These are phyloP conservation scores for Amniataba percoides DNA, from an alignment of 2,797 vertebrate species.

Conservation along the genomic window DNA sequence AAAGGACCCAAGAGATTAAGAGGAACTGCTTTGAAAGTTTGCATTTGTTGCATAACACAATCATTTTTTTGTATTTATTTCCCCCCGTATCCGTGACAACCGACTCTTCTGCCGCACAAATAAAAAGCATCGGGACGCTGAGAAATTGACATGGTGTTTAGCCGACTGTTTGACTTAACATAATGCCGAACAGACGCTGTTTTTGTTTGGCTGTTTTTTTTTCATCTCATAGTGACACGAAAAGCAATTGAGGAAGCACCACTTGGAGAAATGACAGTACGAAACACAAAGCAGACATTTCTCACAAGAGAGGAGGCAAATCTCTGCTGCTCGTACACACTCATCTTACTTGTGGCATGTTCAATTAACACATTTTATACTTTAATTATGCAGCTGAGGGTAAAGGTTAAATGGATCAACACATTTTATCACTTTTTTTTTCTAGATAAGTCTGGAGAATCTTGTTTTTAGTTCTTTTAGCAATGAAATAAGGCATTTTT, in stretches of 20 bases:
- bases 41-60: background rate
- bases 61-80: background rate
- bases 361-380: background rate
- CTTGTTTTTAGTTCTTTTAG: background rate
- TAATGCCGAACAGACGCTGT: slow-evolving; percentile 10
- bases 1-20: background rate
- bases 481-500: background rate
- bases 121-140: background rate
- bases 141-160: background rate
- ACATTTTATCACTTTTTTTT: too few relatives aligned
- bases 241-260: background rate
- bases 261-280: background rate
- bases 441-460: background rate
- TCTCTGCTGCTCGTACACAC: background rate
- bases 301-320: background rate
- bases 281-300: background rate
- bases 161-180: background rate
- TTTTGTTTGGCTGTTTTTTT: background rate
- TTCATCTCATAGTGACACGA: background rate
- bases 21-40: background rate
- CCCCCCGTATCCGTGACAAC: background rate
- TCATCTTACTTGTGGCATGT: background rate
- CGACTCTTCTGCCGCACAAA: background rate
- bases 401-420: background rate
- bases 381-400: background rate